These are phyloP conservation scores for Sus cebifrons DNA, from an alignment of 2,797 vertebrate species.

Conservation along the genomic window DNA sequence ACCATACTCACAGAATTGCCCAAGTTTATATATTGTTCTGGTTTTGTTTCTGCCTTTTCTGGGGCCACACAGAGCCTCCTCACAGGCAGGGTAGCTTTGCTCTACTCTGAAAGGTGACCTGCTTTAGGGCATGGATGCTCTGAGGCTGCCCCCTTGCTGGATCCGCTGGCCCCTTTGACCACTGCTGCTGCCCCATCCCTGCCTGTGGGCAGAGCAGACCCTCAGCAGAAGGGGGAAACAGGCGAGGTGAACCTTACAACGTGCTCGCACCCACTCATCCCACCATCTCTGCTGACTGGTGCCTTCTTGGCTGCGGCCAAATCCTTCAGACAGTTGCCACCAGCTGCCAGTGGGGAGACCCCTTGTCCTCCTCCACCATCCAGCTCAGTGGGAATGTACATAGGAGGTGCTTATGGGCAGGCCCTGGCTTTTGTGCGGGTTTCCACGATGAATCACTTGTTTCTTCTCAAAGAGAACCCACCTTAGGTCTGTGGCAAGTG, in stretches of 20 bases:
- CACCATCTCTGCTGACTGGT: too few species aligned
- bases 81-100: neutral
- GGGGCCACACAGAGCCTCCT: neutral
- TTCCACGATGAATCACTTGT: neutral
- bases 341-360: too few species aligned
- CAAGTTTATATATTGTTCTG: conserved; percentile 58
- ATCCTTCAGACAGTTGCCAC: too few species aligned
- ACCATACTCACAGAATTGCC: conserved; percentile 29
- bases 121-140: neutral
- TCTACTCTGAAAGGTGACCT: neutral
- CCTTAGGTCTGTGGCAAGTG: neutral
- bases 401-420: neutral
- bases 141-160: neutral
- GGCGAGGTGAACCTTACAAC: neutral
- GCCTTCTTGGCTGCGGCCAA: neutral
- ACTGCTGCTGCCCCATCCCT: neutral
- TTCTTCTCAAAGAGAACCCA: neutral
- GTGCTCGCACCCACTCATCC: too few species aligned
- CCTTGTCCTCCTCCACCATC: neutral
- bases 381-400: neutral
- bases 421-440: neutral
- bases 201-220: neutral
- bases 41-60: conserved; percentile 55
- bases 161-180: neutral
- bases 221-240: neutral